These are phyloP conservation scores for Accipiter virgatus DNA, from an alignment of 2,113 vertebrate genomes.

Conservation along the genomic window DNA sequence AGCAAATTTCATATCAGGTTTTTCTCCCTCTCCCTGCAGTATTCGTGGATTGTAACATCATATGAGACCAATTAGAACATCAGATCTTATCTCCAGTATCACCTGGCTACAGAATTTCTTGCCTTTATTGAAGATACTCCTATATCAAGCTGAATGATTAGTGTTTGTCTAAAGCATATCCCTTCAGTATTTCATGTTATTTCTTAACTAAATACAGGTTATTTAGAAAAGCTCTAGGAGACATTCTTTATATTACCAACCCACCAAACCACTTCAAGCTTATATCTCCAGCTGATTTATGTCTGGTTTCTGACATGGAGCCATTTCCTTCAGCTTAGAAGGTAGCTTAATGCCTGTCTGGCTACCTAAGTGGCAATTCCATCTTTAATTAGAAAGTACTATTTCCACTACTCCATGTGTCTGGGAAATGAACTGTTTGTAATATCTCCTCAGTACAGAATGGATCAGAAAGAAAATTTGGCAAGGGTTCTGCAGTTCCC, in stretches of 20 bases:
- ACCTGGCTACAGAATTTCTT: neutral
- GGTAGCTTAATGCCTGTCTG: neutral
- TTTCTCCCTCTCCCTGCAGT: neutral
- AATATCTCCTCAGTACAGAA: neutral
- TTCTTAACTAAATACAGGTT: neutral
- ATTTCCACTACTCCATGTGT: neutral
- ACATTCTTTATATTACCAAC: neutral
- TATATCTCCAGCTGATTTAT: neutral
- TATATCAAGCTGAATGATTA: neutral
- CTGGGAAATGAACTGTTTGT: neutral
- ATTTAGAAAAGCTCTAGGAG: neutral
- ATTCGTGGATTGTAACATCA: neutral
- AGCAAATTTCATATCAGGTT: neutral
- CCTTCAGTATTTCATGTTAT: neutral
- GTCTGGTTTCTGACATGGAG: neutral
- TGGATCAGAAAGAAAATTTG: neutral
- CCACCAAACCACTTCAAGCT: neutral
- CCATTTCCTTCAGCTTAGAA: conserved; percentile 1
- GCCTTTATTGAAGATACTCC: neutral
- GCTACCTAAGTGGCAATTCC: conserved; percentile 5
- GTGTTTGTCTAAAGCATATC: neutral
- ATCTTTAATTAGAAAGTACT: conserved; percentile 9
- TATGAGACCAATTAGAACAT: neutral
- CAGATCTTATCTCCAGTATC: neutral
- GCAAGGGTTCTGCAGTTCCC: neutral